Evolutionary conservation across 2,797 vertebrate species (phyloP), one percentile per base, ranked within the genome.

Genomic region (Setipinna tenuifilis): DNA sequence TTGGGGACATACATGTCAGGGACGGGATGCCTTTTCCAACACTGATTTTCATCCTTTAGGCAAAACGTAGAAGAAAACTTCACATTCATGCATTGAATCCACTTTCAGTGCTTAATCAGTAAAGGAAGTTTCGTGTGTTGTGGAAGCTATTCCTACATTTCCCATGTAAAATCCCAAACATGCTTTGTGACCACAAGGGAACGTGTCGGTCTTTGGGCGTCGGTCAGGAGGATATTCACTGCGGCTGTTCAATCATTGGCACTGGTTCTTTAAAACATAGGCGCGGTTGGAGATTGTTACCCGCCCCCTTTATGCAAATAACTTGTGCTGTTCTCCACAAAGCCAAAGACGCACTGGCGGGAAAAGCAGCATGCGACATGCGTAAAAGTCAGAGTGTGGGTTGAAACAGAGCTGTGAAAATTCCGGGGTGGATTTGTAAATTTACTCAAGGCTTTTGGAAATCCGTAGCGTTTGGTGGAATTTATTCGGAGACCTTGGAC

Each of bases 271-370:
- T 78, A 78, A 78, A 78, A 78, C 71, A 78, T 78, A 78, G 71
- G 71, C 71, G 71, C 71, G 71, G 71, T 44, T 41, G 71, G 17
- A 21, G 5, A 9, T 41, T 44, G 41, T 78, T 41, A 14, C 17
- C 71, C 71, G 71, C 71, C 71, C 71, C 7, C 71, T 78, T 78
- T 78, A 78, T 78, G 71, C 71, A 78, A 78, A 78, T 78, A n/a
- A 44, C 71, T 44, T 78, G 31, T 7, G 35, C 17, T 78, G 35
- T 41, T 78, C 71, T 78, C 71, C 71, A 78, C 71, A 78, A 78
- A 78, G 71, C 71, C 71, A 44, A 78, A 78, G 71, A 44, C 71
- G 17, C 71, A 78, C 71, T 78, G 71, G 71, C 71, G 71, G 71
- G 71, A 78, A 78, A 78, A 78, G 71, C 35, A 35, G 71, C 71